Evolutionary conservation across 2,888 invertebrate genomes (phyloP).

Genomic region (Epirrhoe alternata): DNA sequence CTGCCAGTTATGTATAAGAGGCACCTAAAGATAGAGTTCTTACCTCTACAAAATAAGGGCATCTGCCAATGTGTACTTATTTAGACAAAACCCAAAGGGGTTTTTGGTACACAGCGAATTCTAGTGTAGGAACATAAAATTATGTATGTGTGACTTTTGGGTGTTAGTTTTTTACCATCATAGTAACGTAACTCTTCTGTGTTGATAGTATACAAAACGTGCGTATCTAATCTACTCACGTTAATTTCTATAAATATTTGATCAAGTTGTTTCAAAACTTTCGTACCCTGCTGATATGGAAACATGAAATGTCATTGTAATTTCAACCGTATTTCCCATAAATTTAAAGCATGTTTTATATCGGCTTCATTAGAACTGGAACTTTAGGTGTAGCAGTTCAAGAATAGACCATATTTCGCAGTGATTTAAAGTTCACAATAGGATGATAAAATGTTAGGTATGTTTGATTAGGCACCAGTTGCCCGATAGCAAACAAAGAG

Average conservation of each 20-base stretch:
- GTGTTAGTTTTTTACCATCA: background rate
- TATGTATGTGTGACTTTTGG: too few species aligned
- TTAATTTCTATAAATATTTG: conserved; percentile 56
- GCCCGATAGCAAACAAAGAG: conserved; percentile 63
- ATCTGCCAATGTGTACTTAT: too few species aligned
- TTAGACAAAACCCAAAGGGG: too few species aligned
- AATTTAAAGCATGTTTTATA: conserved; percentile 17
- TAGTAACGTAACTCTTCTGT: background rate
- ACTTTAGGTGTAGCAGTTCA: conserved; percentile 1
- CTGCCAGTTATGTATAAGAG: too few species aligned
- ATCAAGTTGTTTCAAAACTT: conserved; percentile 55
- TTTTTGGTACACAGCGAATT: too few species aligned
- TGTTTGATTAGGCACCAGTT: conserved; percentile 42
- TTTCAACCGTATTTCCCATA: conserved; percentile 25
- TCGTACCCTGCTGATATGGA: conserved; percentile 35
- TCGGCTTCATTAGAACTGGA: background rate
- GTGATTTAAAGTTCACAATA: conserved; percentile 13
- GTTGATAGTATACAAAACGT: conserved; percentile 15
- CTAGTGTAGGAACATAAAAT: too few species aligned
- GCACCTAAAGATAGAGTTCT: too few species aligned
- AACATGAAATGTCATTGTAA: conserved; percentile 10
- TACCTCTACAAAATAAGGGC: too few species aligned
- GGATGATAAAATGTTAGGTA: background rate
- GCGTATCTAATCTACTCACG: conserved; percentile 37
- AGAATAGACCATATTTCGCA: conserved; percentile 13